These are phyloP conservation scores for Pachyuromys duprasi DNA, from an alignment of 2,797 vertebrate genomes.

Conservation along the genomic window DNA sequence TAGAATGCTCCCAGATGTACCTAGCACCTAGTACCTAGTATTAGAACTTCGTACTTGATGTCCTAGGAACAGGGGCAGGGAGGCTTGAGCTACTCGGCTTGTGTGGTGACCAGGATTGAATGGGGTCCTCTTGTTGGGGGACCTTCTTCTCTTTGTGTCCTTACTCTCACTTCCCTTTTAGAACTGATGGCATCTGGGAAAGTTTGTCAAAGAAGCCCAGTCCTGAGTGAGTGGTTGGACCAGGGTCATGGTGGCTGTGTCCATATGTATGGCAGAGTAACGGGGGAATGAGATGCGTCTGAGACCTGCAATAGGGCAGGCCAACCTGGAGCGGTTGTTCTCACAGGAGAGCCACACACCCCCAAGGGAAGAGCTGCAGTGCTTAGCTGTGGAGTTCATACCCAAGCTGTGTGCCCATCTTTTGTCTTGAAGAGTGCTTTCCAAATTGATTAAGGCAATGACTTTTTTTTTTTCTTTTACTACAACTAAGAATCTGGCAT, in stretches of 20 bases:
- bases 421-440: background rate
- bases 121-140: background rate
- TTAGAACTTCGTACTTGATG: background rate
- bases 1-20: background rate
- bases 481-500: background rate
- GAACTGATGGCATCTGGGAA: no score
- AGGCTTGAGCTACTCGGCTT: background rate
- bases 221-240: background rate
- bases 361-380: background rate
- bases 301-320: background rate
- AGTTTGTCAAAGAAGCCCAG: background rate
- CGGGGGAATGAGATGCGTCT: background rate
- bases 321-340: background rate
- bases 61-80: background rate
- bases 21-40: background rate
- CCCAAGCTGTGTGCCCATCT: background rate
- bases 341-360: background rate
- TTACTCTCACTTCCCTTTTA: background rate
- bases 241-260: background rate
- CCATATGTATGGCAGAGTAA: rapidly evolving
- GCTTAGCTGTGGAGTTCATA: background rate
- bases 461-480: background rate
- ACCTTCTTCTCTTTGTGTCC: background rate
- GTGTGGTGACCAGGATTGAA: background rate
- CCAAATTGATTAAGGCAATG: background rate